These are phyloP conservation scores for Zygothrica quintamaculata DNA, from an alignment of 2,888 invertebrate genomes.

Conservation along the genomic window DNA sequence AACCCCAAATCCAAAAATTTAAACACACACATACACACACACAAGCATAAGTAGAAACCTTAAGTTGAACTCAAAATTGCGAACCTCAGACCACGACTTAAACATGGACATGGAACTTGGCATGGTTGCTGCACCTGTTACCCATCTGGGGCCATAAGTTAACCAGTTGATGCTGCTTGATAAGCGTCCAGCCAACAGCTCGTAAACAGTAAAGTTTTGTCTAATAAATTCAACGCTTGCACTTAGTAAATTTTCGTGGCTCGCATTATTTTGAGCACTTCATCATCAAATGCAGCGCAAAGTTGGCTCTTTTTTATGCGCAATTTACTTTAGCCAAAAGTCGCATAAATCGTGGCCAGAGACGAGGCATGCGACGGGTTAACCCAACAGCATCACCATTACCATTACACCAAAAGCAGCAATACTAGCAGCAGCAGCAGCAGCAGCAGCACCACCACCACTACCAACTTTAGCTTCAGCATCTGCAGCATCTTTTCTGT, in stretches of 20 bases:
- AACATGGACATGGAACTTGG: conserved; percentile 4
- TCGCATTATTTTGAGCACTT: conserved; percentile 77
- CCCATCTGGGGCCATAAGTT: conserved; percentile 65
- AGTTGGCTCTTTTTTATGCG: conserved; percentile 75
- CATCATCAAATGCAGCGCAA: conserved; percentile 71
- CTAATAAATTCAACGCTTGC: conserved; percentile 76
- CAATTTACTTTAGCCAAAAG: conserved; percentile 80
- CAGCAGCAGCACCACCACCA: conserved; percentile 20
- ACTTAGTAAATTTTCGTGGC: conserved; percentile 73
- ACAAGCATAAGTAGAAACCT: neutral
- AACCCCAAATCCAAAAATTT: neutral
- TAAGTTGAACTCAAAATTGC: neutral
- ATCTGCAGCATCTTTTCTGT: conserved; percentile 22
- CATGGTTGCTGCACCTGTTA: conserved; percentile 66
- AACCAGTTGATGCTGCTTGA: conserved; percentile 60
- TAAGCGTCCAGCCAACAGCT: conserved; percentile 72
- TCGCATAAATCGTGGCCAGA: conserved; percentile 71
- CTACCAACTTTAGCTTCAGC: conserved; percentile 8
- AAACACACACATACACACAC: too few species aligned
- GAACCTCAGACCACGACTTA: conserved; percentile 21
- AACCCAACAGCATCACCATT: conserved; percentile 13
- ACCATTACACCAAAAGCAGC: too few species aligned
- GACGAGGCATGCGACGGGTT: conserved; percentile 25
- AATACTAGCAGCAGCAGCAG: conserved; percentile 13
- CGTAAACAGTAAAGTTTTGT: conserved; percentile 76